Base-by-base conservation (phyloP, 2,888 invertebrate genomes). In the Congeria kusceri region DNA sequence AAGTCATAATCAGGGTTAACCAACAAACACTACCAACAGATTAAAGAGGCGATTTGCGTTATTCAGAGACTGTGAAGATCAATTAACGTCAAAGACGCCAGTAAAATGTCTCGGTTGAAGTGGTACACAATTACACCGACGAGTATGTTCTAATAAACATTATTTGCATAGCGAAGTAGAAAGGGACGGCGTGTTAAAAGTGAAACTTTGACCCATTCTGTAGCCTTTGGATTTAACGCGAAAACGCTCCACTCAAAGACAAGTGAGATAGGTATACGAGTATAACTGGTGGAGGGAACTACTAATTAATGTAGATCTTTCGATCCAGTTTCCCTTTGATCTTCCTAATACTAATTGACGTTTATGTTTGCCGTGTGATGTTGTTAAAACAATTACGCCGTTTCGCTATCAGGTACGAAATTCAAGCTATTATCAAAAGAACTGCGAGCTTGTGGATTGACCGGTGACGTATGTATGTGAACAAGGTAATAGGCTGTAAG, bases 1-100 rank as follows among this genome's bases (percentile, higher is more conserved):
- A 53, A 53, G 25, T 9, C 53, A 53, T 53, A 23, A 53, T 25
- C 25, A 25, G 20, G 53, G 20, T 53, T 46, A 77, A 67, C 46
- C 71, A 32, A 76, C 75, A 63, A 56, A 71, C 65, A 63, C 68
- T 72, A 72, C 68, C 57, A 56, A 59, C 32, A 64, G 80, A 72
- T 80, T 63, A 76, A 76, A 75, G 72, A 75, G 61, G 61, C 68
- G 72, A 67, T 75, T 71, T 44, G 68, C 53, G 56, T 76, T 76
- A 76, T 75, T 76, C 71, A 72, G 71, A 58, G 67, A 68, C 71
- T 67, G 72, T 63, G 64, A 68, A 65, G 65, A 80, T 75, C 80
- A 80, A 75, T 80, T 80, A 80, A 80, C 71, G 68, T 80, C 80
- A 80, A 80, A 80, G 75, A 64, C 27, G 49, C 32, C 59, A 46